These are phyloP conservation scores for Melanostoma mellinum DNA, from an alignment of 2,888 invertebrate species.

Conservation along the genomic window DNA sequence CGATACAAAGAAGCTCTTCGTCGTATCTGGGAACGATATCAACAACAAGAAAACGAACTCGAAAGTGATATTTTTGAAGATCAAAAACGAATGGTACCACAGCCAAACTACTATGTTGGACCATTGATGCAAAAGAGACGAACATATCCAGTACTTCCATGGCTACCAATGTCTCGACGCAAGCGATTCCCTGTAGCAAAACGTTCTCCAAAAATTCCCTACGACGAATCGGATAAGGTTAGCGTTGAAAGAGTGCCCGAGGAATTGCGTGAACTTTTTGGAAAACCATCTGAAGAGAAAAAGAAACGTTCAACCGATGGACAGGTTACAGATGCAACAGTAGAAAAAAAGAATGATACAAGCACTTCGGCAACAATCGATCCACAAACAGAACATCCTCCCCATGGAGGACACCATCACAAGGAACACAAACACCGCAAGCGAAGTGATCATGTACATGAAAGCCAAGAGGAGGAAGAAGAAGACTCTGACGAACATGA, in stretches of 20 bases:
- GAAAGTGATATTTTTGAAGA: slow-evolving; percentile 79
- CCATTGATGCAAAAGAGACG: slow-evolving; percentile 80
- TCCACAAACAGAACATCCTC: slow-evolving; percentile 80
- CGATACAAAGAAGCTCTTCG: slow-evolving; percentile 80
- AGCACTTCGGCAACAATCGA: slow-evolving; percentile 49
- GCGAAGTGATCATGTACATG: slow-evolving; percentile 77
- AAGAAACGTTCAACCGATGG: slow-evolving; percentile 83
- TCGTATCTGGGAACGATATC: slow-evolving; percentile 81
- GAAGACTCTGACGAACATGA: slow-evolving; percentile 79
- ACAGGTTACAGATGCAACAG: slow-evolving; percentile 56
- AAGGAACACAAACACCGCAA: slow-evolving; percentile 77
- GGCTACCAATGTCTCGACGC: slow-evolving; percentile 80
- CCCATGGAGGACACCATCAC: slow-evolving; percentile 74
- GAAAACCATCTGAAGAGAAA: slow-evolving; percentile 82
- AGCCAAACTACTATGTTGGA: slow-evolving; percentile 75
- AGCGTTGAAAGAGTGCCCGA: slow-evolving; percentile 88
- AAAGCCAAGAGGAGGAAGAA: slow-evolving; percentile 74
- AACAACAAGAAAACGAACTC: slow-evolving; percentile 80
- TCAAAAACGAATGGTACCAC: slow-evolving; percentile 78
- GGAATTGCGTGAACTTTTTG: slow-evolving; percentile 87
- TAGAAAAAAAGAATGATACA: slow-evolving; percentile 59
- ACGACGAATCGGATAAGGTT: slow-evolving; percentile 77
- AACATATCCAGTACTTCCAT: slow-evolving; percentile 81
- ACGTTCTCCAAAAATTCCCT: slow-evolving; percentile 83
- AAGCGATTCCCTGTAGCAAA: slow-evolving; percentile 88